These are phyloP conservation scores for Enteromius viviparus DNA, from an alignment of 2,797 vertebrate species.

Conservation along the genomic window DNA sequence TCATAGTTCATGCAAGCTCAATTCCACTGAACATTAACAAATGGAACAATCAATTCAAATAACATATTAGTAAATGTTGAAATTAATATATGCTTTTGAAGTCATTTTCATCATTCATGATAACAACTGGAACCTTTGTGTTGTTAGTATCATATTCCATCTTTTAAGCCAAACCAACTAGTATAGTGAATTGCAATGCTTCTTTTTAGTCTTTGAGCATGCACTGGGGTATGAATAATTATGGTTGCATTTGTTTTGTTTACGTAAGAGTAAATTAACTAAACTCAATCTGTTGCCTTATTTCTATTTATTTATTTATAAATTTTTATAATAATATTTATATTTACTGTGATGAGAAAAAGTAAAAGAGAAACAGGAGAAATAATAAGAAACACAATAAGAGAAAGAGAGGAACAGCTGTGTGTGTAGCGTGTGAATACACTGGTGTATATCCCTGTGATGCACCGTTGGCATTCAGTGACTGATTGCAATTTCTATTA, in stretches of 20 bases:
- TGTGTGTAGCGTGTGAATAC: slow-evolving; percentile 15
- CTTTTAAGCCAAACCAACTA: neutral
- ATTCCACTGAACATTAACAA: neutral
- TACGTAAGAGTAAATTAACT: neutral
- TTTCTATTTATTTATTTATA: neutral
- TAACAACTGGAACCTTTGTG: neutral
- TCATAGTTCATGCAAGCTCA: neutral
- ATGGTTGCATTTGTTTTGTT: neutral
- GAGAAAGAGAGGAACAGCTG: slow-evolving; percentile 37
- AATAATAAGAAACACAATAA: slow-evolving; percentile 15
- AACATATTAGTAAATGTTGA: neutral
- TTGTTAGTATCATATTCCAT: neutral
- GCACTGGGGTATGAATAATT: neutral
- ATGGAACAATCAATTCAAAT: neutral
- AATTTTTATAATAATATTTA: neutral
- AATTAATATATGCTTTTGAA: neutral
- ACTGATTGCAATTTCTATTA: slow-evolving; percentile 47
- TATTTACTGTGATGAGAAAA: neutral
- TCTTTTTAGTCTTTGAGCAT: neutral
- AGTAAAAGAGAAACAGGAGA: neutral
- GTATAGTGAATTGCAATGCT: neutral
- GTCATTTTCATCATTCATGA: neutral
- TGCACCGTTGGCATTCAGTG: slow-evolving; percentile 32
- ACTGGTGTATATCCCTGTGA: slow-evolving; percentile 38
- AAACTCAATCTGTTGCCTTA: neutral